phyloP scores from a whole-genome alignment of 2,113 vertebrate genomes.

The Argyrosomus japonicus region DNA sequence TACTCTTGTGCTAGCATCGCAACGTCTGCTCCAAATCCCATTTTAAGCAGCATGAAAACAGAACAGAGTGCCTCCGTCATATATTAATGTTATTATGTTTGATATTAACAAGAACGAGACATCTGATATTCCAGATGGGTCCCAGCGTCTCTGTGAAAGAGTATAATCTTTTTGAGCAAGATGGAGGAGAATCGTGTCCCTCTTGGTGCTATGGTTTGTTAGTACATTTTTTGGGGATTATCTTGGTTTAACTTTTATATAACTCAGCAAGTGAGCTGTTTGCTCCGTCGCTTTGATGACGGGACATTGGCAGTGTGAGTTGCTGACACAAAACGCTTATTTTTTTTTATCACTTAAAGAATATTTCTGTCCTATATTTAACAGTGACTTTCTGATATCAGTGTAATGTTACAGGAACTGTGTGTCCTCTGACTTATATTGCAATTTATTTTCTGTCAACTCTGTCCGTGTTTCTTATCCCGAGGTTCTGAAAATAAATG shows the following conservation, averaged over 20 bases:
- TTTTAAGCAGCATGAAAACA: constrained; percentile 30
- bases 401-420: no score
- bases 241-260: background rate
- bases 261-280: background rate
- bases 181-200: background rate
- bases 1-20: constrained; percentile 5
- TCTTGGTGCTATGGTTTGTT: background rate
- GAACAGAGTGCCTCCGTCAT: constrained; percentile 15
- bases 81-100: constrained; percentile 42
- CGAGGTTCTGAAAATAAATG: no score
- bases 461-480: no score
- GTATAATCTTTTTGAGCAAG: background rate
- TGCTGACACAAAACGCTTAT: no score
- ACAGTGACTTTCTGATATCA: no score
- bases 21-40: constrained; percentile 33
- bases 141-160: background rate
- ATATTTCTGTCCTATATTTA: no score
- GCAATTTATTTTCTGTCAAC: no score
- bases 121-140: constrained; percentile 22
- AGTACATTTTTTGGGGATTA: background rate
- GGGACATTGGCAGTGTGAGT: no score
- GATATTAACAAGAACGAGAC: constrained; percentile 15
- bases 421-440: no score
- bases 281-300: no score
- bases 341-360: no score